Conservation (phyloP, 2,888 invertebrate genomes). For the Hyppa rectilinea region DNA sequence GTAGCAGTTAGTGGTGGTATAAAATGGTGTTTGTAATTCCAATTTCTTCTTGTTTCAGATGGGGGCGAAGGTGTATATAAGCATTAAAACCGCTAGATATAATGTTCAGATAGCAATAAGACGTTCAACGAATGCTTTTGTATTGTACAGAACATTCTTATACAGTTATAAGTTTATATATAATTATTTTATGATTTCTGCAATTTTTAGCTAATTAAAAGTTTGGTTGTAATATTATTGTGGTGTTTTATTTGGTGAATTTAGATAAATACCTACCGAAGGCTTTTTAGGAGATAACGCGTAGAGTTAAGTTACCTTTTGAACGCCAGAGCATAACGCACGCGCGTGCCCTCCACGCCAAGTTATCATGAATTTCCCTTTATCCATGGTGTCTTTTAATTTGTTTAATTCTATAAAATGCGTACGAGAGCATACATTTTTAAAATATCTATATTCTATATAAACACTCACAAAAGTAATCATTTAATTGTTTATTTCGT, state of each 20-base stretch:
- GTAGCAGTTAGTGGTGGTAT: background rate
- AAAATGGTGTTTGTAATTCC: background rate
- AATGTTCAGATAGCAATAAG: conserved; percentile 50
- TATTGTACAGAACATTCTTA: conserved; percentile 56
- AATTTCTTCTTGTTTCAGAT: conserved; percentile 53
- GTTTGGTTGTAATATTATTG: conserved; percentile 31
- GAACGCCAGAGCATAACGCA: too few relatives aligned
- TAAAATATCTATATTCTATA: too few relatives aligned
- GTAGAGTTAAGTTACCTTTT: too few relatives aligned
- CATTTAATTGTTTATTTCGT: too few relatives aligned
- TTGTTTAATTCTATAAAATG: too few relatives aligned
- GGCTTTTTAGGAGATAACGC: too few relatives aligned
- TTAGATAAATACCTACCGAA: too few relatives aligned
- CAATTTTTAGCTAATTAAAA: conserved; percentile 34
- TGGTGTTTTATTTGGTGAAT: conserved; percentile 3
- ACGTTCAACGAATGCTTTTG: conserved; percentile 46
- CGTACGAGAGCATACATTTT: too few relatives aligned
- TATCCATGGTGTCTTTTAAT: too few relatives aligned
- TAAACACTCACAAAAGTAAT: too few relatives aligned
- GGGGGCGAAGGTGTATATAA: conserved; percentile 43
- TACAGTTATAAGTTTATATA: conserved; percentile 42
- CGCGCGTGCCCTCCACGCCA: too few relatives aligned
- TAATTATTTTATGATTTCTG: conserved; percentile 42
- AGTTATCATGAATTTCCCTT: too few relatives aligned
- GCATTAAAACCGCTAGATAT: conserved; percentile 21